phyloP scores from a whole-genome alignment of 1,140 invertebrate species.

The Brachystomella parvula region DNA sequence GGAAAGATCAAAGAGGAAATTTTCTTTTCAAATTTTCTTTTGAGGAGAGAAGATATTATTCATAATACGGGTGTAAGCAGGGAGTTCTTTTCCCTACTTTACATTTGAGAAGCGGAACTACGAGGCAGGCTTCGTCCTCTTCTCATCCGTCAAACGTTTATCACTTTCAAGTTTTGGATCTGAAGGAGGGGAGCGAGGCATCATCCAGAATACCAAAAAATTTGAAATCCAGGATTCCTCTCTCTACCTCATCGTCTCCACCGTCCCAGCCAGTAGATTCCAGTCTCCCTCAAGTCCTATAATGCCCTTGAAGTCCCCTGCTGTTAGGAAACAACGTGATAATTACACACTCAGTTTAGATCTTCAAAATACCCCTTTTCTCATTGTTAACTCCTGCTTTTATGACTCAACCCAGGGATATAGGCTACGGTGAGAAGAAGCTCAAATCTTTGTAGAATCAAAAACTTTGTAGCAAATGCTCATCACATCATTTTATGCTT shows the following conservation, averaged over 20 bases:
- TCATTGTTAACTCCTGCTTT: conserved; percentile 1
- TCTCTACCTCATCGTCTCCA: neutral
- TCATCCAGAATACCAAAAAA: neutral
- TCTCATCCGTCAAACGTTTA: conserved; percentile 11
- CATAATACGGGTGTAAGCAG: neutral
- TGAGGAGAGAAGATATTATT: neutral
- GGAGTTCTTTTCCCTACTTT: neutral
- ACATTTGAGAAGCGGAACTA: too few species aligned
- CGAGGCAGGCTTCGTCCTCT: neutral
- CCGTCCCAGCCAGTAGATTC: too few species aligned
- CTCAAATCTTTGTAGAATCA: too few species aligned
- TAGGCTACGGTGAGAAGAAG: neutral
- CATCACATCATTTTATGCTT: too few species aligned
- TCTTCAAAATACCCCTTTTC: neutral
- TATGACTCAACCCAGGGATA: neutral
- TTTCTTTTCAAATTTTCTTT: conserved; percentile 1
- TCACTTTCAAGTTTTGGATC: neutral
- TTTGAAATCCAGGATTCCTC: conserved; percentile 5
- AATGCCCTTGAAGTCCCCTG: conserved; percentile 22
- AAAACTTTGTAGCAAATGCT: too few species aligned
- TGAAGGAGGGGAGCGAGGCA: neutral
- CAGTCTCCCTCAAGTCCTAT: too few species aligned
- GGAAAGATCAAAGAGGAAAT: conserved; percentile 3
- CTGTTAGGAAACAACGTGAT: conserved; percentile 21
- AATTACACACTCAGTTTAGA: conserved; percentile 17